A percentile compares a stretch with the other conserved stretches of the same genome.
These are phyloP conservation scores for Geotrypetes seraphini DNA, from an alignment of 2,797 vertebrate genomes.

Conservation along the genomic window DNA sequence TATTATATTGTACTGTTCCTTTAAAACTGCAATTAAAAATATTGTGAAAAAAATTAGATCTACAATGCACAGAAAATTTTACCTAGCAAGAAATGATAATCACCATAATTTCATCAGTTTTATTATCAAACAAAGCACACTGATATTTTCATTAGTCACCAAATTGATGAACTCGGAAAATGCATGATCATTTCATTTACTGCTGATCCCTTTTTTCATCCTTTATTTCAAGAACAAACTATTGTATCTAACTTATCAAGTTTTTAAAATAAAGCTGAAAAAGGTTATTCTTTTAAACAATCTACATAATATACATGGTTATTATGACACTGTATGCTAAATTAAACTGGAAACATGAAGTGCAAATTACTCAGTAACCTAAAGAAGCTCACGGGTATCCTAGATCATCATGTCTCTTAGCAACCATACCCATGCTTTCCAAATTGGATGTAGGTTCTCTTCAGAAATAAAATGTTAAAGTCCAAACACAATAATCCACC, in stretches of 20 bases:
- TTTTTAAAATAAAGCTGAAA: conserved; percentile 25
- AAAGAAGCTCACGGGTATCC: conserved; percentile 28
- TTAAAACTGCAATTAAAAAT: too few relatives aligned
- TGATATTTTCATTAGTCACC: too few relatives aligned
- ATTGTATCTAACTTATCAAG: background rate
- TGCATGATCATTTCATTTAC: too few relatives aligned
- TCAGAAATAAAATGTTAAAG: conserved; percentile 19
- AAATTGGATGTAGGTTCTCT: conserved; percentile 22
- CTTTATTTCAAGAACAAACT: too few relatives aligned
- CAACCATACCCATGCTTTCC: conserved; percentile 44
- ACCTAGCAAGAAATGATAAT: too few relatives aligned
- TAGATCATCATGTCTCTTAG: conserved; percentile 47
- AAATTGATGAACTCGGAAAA: too few relatives aligned
- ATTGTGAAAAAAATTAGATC: too few relatives aligned
- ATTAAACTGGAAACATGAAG: conserved; percentile 30
- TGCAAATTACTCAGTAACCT: conserved; percentile 41
- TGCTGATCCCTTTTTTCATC: too few relatives aligned
- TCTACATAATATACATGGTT: conserved; percentile 30
- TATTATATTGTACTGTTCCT: too few relatives aligned
- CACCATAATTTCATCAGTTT: too few relatives aligned
- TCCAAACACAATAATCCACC: conserved; percentile 15
- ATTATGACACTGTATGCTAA: conserved; percentile 27
- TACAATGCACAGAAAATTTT: too few relatives aligned
- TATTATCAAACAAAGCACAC: too few relatives aligned
- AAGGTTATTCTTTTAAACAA: conserved; percentile 30